Base-by-base conservation (phyloP, 2,797 vertebrate species). In the Brachyrhaphis roseni region DNA sequence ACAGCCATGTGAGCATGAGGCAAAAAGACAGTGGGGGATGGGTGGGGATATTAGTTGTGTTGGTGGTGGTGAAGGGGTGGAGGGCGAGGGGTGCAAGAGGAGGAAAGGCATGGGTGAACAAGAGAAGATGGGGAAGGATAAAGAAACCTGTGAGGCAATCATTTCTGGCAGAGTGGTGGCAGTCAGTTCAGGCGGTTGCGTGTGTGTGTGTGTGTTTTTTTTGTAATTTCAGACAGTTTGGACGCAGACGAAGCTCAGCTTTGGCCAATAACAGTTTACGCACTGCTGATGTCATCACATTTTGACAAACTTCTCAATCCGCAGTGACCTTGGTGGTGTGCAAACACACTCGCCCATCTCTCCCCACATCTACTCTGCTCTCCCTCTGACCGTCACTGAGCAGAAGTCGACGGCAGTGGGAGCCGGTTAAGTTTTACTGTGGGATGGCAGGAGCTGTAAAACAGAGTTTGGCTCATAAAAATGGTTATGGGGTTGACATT, bases 261-360 rank as follows among this genome's bases (percentile, higher is more conserved):
- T 93, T 95, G 95, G 95, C 96, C 97, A 97, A 97, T 97, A 97
- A 96, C 96, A 94, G 95, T 97, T 97, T 96, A 96, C 96, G 96
- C 95, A 96, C 96, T 96, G 97, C 97, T 97, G 94, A 97, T 98
- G 97, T 97, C 97, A 97, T 97, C 97, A 96, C 96, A 96, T 98
- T 97, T 97, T 97, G 97, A 98, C 96, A 97, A 97, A 98, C 96
- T 98, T 97, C 97, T 97, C 97, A 96, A 97, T 97, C 97, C 96
- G 96, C 94, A 96, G 92, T 97, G 97, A 98, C 97, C 97, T 98
- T 97, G 95, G 95, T 95, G 53, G 92, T 91, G 95, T 95, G 96
- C 95, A 96, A 94, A 96, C 96, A 95, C 96, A 95, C 95, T 96
- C 96, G 93, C 96, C 96, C 93, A 66, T 46, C 49, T 70, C 91